phyloP scores from a whole-genome alignment of 2,888 invertebrate species.

The Stratiomys singularior region DNA sequence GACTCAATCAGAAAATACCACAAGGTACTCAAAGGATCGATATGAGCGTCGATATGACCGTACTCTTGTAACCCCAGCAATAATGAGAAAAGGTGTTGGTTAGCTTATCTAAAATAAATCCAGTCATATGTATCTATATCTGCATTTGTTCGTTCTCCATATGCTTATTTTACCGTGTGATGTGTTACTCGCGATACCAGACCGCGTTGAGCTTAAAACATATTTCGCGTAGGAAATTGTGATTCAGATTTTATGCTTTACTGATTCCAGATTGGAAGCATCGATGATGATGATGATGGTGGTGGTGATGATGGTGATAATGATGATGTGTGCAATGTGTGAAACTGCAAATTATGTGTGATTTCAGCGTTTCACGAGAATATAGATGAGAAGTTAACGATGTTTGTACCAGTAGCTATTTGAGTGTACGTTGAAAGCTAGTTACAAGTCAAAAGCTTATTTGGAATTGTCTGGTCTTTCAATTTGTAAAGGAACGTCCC shows the following conservation, averaged over 20 bases:
- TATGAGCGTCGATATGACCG: background rate
- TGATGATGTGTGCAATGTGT: background rate
- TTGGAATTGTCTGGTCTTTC: too few relatives aligned
- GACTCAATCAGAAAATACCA: too few relatives aligned
- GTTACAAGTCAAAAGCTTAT: too few relatives aligned
- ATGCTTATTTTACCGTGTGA: too few relatives aligned
- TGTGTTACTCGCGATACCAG: background rate
- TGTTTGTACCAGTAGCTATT: background rate
- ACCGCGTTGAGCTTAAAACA: background rate
- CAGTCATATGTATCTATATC: background rate
- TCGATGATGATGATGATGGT: background rate
- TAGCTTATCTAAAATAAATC: background rate
- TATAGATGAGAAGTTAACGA: background rate
- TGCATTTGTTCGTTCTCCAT: too few relatives aligned
- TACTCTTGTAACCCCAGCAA: background rate
- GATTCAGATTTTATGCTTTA: background rate
- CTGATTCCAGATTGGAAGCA: background rate
- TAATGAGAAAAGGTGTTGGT: background rate
- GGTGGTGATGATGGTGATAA: background rate
- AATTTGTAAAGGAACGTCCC: too few relatives aligned
- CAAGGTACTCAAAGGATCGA: background rate
- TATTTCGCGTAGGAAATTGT: slow-evolving; percentile 8
- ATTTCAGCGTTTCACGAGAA: background rate
- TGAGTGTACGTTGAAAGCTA: background rate
- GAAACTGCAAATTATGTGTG: background rate